Evolutionary conservation across 1,140 invertebrate genomes (phyloP).

Genomic region (Drosophila persimilis): DNA sequence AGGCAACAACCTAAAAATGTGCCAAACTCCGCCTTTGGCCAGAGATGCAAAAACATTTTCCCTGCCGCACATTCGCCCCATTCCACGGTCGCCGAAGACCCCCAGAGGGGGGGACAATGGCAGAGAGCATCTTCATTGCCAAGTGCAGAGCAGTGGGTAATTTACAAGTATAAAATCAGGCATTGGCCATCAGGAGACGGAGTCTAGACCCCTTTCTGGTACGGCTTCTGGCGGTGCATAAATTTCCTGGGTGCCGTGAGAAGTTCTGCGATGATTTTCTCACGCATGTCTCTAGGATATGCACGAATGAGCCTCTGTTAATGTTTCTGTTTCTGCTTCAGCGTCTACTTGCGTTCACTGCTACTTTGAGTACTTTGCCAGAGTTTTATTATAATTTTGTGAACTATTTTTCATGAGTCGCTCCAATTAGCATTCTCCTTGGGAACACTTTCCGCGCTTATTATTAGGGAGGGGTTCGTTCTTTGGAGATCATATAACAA

Average conservation of each 20-base stretch:
- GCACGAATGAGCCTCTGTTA: slow-evolving; percentile 62
- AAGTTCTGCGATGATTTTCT: slow-evolving; percentile 75
- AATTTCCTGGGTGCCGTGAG: slow-evolving; percentile 66
- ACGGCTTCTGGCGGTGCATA: slow-evolving; percentile 60
- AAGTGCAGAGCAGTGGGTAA: slow-evolving; percentile 11
- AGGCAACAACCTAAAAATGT: slow-evolving; percentile 38
- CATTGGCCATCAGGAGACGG: slow-evolving; percentile 29
- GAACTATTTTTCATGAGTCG: slow-evolving; percentile 72
- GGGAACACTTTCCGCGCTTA: slow-evolving; percentile 34
- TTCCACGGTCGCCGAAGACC: too few relatives aligned
- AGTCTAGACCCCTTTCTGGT: slow-evolving; percentile 5
- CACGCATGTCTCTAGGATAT: slow-evolving; percentile 82
- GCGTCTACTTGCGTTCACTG: not conserved
- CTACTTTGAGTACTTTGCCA: not conserved
- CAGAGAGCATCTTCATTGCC: slow-evolving; percentile 31
- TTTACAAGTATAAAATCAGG: slow-evolving; percentile 44
- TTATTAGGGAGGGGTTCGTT: slow-evolving; percentile 5
- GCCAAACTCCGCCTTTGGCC: slow-evolving; percentile 20
- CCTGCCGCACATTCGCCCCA: slow-evolving; percentile 26
- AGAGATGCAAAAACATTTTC: slow-evolving; percentile 22
- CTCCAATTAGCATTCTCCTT: slow-evolving; percentile 67
- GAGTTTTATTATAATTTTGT: slow-evolving; percentile 64
- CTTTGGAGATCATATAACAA: slow-evolving; percentile 31
- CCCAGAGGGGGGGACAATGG: too few relatives aligned
- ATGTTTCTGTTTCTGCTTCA: slow-evolving; percentile 24